A percentile compares a stretch with the other conserved stretches of the same genome.
phyloP scores from a whole-genome alignment of 2,113 vertebrate species.

The Heterocephalus glaber region DNA sequence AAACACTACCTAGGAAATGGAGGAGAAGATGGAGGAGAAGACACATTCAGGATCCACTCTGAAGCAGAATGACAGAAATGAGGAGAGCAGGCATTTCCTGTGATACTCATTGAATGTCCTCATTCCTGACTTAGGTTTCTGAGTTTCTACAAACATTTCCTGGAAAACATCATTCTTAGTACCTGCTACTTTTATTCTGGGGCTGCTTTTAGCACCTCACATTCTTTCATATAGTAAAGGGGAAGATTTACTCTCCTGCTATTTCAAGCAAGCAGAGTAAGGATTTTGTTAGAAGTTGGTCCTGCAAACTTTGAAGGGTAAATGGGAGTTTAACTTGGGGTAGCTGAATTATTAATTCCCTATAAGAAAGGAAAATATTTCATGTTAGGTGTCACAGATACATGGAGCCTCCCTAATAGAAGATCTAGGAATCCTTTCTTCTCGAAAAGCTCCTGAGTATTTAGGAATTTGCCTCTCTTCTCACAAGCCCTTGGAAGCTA shows the following conservation, averaged over 20 bases:
- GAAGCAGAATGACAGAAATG: background rate
- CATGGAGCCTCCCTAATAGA: background rate
- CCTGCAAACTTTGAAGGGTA: background rate
- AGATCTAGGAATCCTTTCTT: background rate
- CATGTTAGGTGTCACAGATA: background rate
- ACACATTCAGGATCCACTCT: accelerated
- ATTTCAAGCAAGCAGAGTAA: background rate
- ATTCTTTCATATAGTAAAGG: conserved; percentile 30
- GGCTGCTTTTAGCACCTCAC: conserved; percentile 40
- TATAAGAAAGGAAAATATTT: background rate
- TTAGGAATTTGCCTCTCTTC: conserved; percentile 38
- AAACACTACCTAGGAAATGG: background rate
- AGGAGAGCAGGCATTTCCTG: background rate
- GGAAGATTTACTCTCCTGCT: background rate
- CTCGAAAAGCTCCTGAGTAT: background rate
- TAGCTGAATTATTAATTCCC: background rate
- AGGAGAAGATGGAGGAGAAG: background rate
- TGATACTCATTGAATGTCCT: background rate
- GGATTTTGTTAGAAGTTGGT: conserved; percentile 9
- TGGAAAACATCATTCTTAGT: background rate
- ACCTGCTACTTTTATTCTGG: conserved; percentile 1
- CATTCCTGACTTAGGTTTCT: background rate
- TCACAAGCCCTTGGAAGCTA: background rate
- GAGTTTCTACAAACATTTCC: background rate
- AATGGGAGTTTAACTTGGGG: background rate